Percentiles rank a stretch among this genome's conserved stretches.
These are phyloP conservation scores for Cyclina sinensis DNA, from an alignment of 1,140 invertebrate genomes.

Conservation along the genomic window DNA sequence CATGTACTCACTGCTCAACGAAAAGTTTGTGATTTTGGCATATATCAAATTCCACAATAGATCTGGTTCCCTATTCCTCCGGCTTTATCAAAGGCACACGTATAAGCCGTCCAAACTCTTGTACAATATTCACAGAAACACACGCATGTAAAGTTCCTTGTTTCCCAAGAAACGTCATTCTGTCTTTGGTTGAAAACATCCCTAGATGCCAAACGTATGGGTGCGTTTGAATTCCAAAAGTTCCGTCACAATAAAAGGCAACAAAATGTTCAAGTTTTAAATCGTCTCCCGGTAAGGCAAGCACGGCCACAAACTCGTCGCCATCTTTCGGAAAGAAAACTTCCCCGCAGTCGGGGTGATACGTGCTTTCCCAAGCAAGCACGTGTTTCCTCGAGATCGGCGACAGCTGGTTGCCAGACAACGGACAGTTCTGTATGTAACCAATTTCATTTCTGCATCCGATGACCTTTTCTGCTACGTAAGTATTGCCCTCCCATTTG, in stretches of 20 bases:
- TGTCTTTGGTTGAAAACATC: conserved; percentile 33
- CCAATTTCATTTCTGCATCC: neutral
- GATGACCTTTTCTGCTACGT: neutral
- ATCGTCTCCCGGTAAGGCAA: conserved; percentile 67
- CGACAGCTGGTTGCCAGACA: neutral
- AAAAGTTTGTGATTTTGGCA: no score
- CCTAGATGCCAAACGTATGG: conserved; percentile 63
- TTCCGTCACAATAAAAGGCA: conserved; percentile 68
- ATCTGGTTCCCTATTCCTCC: neutral
- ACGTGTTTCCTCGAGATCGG: conserved; percentile 22
- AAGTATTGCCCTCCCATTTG: conserved; percentile 15
- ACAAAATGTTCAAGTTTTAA: conserved; percentile 63
- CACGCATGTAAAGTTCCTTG: conserved; percentile 59
- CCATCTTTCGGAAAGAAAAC: conserved; percentile 65
- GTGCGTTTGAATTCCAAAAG: conserved; percentile 62
- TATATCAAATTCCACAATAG: no score
- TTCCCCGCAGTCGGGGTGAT: conserved; percentile 69
- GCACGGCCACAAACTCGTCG: conserved; percentile 52
- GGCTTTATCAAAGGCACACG: conserved; percentile 39
- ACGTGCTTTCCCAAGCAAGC: conserved; percentile 58
- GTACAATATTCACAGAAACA: conserved; percentile 38
- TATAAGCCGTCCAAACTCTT: conserved; percentile 59
- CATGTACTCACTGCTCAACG: no score
- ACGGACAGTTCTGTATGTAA: neutral
- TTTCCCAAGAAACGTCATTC: conserved; percentile 60